Conservation (phyloP, 2,888 invertebrate genomes). For the Buathra laborator region DNA sequence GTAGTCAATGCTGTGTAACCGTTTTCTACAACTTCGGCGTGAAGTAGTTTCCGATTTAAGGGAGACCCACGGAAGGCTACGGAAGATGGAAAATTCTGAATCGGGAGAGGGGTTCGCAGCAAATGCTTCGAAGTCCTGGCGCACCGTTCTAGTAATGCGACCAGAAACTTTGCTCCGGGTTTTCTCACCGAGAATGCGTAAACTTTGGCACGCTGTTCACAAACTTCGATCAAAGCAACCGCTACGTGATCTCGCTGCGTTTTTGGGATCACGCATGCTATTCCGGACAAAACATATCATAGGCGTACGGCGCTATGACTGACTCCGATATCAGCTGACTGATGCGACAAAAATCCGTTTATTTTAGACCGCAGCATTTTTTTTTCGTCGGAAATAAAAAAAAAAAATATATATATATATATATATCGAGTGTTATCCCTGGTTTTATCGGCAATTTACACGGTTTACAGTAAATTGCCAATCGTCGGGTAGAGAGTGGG, state of each 20-base stretch:
- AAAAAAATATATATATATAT: conserved; percentile 25
- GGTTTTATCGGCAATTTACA: conserved; percentile 36
- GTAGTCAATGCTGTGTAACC: not conserved
- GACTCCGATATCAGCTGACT: not conserved
- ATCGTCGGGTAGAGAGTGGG: not conserved
- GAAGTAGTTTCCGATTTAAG: conserved; percentile 5
- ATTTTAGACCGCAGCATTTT: not conserved
- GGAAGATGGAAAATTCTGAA: not conserved
- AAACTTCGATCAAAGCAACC: conserved; percentile 44
- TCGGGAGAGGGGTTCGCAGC: not conserved
- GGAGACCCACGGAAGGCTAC: not conserved
- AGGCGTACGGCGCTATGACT: not conserved
- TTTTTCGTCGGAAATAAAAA: not conserved
- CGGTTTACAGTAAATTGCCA: conserved; percentile 40
- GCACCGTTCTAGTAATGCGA: not conserved
- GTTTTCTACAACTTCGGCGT: conserved; percentile 15
- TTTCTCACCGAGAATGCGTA: conserved; percentile 41
- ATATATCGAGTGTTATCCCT: conserved; percentile 8
- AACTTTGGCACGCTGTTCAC: conserved; percentile 34
- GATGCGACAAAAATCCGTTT: not conserved
- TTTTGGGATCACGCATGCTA: conserved; percentile 4
- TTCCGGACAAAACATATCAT: not conserved
- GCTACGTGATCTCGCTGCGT: not conserved
- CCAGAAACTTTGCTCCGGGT: conserved; percentile 40
- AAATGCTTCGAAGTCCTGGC: conserved; percentile 26